phyloP scores from a whole-genome alignment of 2,113 vertebrate species.

The Oncorhynchus mykiss region DNA sequence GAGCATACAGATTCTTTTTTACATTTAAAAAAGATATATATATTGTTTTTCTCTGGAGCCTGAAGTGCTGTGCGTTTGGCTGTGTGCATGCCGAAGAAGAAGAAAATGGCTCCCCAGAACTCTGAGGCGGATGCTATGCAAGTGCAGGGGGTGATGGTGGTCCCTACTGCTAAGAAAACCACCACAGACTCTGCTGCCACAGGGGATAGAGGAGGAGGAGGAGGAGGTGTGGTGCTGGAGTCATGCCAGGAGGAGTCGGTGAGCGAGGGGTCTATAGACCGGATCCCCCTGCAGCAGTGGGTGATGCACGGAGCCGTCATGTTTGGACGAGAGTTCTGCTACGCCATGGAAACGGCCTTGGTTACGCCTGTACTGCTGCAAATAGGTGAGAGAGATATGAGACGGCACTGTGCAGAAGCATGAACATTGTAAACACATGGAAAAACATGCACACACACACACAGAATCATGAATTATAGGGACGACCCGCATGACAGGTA shows the following conservation, averaged over 20 bases:
- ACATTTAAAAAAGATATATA: neutral
- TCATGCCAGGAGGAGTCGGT: conserved; percentile 76
- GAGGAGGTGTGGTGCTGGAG: conserved; percentile 58
- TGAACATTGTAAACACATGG: neutral
- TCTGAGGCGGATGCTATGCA: conserved; percentile 87
- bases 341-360: conserved; percentile 97
- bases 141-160: conserved; percentile 60
- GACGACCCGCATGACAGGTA: neutral
- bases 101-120: conserved; percentile 96
- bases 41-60: neutral
- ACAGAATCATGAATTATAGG: neutral
- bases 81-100: conserved; percentile 82
- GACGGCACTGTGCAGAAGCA: neutral
- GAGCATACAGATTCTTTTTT: neutral
- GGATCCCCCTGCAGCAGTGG: conserved; percentile 89
- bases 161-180: conserved; percentile 4
- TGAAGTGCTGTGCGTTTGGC: neutral
- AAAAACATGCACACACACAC: neutral
- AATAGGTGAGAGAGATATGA: conserved; percentile 82
- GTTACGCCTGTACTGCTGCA: conserved; percentile 94
- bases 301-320: conserved; percentile 97
- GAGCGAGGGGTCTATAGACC: conserved; percentile 88
- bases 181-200: conserved; percentile 2
- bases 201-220: conserved; percentile 67
- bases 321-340: conserved; percentile 99